Conservation (phyloP, 2,888 invertebrate genomes). For the Neuroscelio doddi region DNA sequence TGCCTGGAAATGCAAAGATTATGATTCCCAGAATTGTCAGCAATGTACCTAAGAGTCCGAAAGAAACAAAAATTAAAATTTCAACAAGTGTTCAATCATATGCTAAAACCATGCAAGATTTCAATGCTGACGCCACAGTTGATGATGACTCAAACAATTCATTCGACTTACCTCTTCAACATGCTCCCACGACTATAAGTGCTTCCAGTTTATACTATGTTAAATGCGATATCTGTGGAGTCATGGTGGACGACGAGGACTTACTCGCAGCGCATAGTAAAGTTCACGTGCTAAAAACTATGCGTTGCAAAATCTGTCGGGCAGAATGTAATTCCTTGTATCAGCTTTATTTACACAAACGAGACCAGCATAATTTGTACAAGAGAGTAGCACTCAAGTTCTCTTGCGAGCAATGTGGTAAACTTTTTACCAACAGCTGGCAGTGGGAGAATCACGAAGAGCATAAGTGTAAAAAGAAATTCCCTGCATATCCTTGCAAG, state of each 20-base stretch:
- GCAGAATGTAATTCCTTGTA: slow-evolving; percentile 48
- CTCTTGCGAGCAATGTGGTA: slow-evolving; percentile 52
- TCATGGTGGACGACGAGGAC: slow-evolving; percentile 48
- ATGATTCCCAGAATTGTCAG: slow-evolving; percentile 31
- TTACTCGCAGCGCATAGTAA: slow-evolving; percentile 43
- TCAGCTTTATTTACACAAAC: slow-evolving; percentile 50
- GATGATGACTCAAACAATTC: slow-evolving; percentile 36
- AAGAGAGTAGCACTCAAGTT: slow-evolving; percentile 50
- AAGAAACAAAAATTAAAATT: slow-evolving; percentile 14
- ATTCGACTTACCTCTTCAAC: slow-evolving; percentile 30
- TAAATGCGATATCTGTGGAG: slow-evolving; percentile 43
- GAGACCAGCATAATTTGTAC: slow-evolving; percentile 45
- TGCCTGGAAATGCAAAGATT: slow-evolving; percentile 33
- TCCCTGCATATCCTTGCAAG: slow-evolving; percentile 49
- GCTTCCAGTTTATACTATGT: slow-evolving; percentile 24
- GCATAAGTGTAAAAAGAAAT: slow-evolving; percentile 46
- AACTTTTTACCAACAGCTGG: slow-evolving; percentile 50
- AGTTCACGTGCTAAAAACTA: slow-evolving; percentile 43
- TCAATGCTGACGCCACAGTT: neutral
- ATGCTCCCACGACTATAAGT: slow-evolving; percentile 18
- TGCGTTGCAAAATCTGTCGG: slow-evolving; percentile 45
- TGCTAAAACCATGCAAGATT: neutral
- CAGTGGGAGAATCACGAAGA: slow-evolving; percentile 51
- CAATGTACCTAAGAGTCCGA: slow-evolving; percentile 1
- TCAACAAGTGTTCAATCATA: neutral